phyloP scores from a whole-genome alignment of 2,797 vertebrate genomes.

The Tiaroga cobitis region DNA sequence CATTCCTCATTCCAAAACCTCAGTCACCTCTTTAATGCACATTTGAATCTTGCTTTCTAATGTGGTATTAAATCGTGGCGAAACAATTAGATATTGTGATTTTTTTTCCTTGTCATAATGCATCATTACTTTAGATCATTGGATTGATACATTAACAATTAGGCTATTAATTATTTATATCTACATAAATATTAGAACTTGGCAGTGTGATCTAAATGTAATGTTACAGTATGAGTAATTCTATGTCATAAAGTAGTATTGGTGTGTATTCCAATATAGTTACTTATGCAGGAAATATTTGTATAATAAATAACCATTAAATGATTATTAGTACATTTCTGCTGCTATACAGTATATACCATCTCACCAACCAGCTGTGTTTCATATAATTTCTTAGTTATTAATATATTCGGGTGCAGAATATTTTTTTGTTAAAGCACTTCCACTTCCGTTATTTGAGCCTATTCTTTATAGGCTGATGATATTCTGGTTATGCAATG shows the following conservation, averaged over 20 bases:
- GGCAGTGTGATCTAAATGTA: neutral
- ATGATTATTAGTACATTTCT: neutral
- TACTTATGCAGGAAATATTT: neutral
- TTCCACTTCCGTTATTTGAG: neutral
- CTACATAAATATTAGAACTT: neutral
- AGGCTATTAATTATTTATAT: neutral
- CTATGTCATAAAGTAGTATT: neutral
- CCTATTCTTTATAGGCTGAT: neutral
- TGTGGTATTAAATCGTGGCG: neutral
- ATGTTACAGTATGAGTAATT: neutral
- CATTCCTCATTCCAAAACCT: slow-evolving; percentile 28
- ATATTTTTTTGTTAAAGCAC: neutral
- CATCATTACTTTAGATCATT: neutral
- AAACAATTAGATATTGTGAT: neutral
- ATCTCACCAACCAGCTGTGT: neutral
- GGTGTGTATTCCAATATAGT: neutral
- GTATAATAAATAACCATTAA: neutral
- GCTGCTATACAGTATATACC: neutral
- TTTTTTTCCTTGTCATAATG: neutral
- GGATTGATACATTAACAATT: neutral
- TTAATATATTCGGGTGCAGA: neutral
- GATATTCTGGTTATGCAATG: neutral
- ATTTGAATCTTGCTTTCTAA: neutral
- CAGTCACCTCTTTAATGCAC: slow-evolving; percentile 23
- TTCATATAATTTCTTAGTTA: neutral